Evolutionary conservation across 2,113 vertebrate species (phyloP).

Genomic region (Notechis scutatus): DNA sequence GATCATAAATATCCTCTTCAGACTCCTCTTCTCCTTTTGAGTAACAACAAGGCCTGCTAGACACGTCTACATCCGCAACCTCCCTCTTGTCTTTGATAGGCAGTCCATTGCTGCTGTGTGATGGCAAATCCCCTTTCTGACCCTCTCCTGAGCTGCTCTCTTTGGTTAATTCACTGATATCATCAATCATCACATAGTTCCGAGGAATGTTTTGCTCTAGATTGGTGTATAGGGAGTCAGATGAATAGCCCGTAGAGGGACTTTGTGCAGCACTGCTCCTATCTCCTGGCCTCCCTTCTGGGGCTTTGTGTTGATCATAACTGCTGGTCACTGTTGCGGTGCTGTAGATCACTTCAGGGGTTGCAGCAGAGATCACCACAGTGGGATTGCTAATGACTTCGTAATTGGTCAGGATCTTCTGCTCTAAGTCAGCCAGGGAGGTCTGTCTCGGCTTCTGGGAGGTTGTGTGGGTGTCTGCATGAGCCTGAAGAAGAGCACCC

Average conservation of each 20-base stretch:
- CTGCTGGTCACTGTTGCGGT: slow-evolving; percentile 61
- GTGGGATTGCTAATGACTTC: slow-evolving; percentile 84
- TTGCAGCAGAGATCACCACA: slow-evolving; percentile 79
- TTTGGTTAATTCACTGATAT: slow-evolving; percentile 97
- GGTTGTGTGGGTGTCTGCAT: slow-evolving; percentile 73
- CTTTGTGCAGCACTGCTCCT: slow-evolving; percentile 73
- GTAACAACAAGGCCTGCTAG: slow-evolving; percentile 79
- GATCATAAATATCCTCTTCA: slow-evolving; percentile 93
- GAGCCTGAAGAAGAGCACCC: slow-evolving; percentile 76
- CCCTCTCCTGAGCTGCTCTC: slow-evolving; percentile 80
- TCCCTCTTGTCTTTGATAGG: slow-evolving; percentile 76
- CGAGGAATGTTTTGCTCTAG: slow-evolving; percentile 94
- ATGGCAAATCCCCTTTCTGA: slow-evolving; percentile 74
- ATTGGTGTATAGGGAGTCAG: slow-evolving; percentile 88
- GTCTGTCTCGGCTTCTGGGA: slow-evolving; percentile 92
- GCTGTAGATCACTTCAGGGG: slow-evolving; percentile 77
- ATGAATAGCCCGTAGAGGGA: slow-evolving; percentile 79
- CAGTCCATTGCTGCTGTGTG: slow-evolving; percentile 68
- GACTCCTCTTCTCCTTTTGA: slow-evolving; percentile 89
- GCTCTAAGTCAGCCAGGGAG: slow-evolving; percentile 91
- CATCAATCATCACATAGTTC: slow-evolving; percentile 98
- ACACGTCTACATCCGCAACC: slow-evolving; percentile 68
- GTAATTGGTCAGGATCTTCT: slow-evolving; percentile 94
- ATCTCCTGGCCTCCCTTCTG: slow-evolving; percentile 78
- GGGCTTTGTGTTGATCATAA: slow-evolving; percentile 82